phyloP scores from a whole-genome alignment of 2,888 invertebrate species.

The Macropis europaea region DNA sequence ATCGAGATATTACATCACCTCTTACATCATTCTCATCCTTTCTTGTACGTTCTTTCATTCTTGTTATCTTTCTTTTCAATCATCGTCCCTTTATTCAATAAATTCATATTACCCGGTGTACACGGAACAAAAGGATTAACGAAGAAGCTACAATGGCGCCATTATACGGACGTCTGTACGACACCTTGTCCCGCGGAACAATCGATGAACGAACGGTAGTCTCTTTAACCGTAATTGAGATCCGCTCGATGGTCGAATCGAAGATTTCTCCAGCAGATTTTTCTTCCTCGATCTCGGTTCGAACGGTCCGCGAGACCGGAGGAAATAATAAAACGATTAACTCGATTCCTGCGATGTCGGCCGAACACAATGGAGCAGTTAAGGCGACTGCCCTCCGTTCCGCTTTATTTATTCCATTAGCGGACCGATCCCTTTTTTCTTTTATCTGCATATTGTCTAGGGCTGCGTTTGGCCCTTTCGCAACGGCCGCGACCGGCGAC shows the following conservation, averaged over 20 bases:
- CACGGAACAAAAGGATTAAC: too few relatives aligned
- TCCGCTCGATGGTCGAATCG: conserved; percentile 21
- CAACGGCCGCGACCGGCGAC: conserved; percentile 8
- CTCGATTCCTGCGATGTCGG: conserved; percentile 54
- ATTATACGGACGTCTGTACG: too few relatives aligned
- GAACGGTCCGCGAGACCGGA: conserved; percentile 26
- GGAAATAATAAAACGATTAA: conserved; percentile 61
- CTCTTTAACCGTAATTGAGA: conserved; percentile 39
- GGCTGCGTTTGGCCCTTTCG: not conserved
- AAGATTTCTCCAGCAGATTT: conserved; percentile 1
- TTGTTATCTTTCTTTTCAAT: too few relatives aligned
- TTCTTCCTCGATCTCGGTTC: not conserved
- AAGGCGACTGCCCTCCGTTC: conserved; percentile 37
- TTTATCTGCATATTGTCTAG: conserved; percentile 30
- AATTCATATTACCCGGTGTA: too few relatives aligned
- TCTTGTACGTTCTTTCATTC: too few relatives aligned
- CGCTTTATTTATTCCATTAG: conserved; percentile 62
- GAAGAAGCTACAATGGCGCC: too few relatives aligned
- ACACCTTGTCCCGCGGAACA: not conserved
- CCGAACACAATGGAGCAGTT: conserved; percentile 53
- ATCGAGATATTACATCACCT: too few relatives aligned
- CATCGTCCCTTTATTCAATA: too few relatives aligned
- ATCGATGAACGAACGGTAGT: conserved; percentile 14
- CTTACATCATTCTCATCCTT: too few relatives aligned
- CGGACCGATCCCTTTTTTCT: conserved; percentile 27